Conservation (phyloP, 2,888 invertebrate genomes). For the Erynnis tages region DNA sequence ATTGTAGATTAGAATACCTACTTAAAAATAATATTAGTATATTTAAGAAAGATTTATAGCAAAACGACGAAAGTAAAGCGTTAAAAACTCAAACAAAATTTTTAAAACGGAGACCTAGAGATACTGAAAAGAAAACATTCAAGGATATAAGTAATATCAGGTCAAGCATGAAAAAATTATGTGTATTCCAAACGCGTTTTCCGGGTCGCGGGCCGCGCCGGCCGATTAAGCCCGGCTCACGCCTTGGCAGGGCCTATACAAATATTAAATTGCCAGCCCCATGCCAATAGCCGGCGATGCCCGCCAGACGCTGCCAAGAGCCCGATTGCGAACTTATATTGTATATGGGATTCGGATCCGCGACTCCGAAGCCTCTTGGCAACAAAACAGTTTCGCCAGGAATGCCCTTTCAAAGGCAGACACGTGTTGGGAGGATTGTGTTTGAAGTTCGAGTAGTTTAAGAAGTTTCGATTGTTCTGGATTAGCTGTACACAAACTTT, state of each 20-base stretch:
- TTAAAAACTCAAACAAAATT: background rate
- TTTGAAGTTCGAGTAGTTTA: background rate
- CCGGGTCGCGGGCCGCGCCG: conserved; percentile 51
- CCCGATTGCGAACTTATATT: conserved; percentile 45
- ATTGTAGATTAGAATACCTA: too few relatives aligned
- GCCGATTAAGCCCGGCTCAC: conserved; percentile 51
- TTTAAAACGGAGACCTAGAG: too few relatives aligned
- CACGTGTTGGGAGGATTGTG: conserved; percentile 1
- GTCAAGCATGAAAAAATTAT: conserved; percentile 16
- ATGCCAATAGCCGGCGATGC: conserved; percentile 68
- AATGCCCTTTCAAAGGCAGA: background rate
- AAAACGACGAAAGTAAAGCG: background rate
- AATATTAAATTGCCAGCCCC: conserved; percentile 74
- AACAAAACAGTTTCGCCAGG: conserved; percentile 12
- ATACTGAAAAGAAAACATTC: too few relatives aligned
- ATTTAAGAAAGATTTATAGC: background rate
- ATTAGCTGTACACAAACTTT: too few relatives aligned
- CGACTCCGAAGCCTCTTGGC: conserved; percentile 24
- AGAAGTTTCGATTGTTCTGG: conserved; percentile 7
- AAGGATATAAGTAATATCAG: background rate
- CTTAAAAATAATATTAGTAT: too few relatives aligned
- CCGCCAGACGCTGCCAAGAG: conserved; percentile 51
- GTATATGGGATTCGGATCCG: conserved; percentile 24
- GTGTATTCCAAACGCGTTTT: conserved; percentile 50
- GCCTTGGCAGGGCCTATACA: conserved; percentile 71